Conservation (phyloP, 23 tunicate species). For the Ciona savignyi region DNA sequence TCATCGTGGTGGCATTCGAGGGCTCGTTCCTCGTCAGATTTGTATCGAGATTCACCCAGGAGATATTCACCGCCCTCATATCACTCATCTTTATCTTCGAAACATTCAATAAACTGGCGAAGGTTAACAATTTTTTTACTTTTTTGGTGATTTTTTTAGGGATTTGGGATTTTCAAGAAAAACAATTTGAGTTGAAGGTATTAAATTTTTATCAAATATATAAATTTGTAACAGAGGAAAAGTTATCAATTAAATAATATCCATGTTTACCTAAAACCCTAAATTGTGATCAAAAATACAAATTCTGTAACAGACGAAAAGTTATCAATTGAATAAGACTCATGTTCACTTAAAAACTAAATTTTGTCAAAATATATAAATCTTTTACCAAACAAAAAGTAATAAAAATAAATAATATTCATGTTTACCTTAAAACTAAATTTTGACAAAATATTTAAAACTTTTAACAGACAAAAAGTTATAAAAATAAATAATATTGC, state of each 20-base stretch:
- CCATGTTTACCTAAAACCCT: too few relatives aligned
- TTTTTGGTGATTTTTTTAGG: background rate
- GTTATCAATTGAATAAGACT: background rate
- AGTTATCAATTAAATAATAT: too few relatives aligned
- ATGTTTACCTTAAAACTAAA: too few relatives aligned
- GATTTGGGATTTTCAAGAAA: background rate
- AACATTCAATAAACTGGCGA: constrained; percentile 88
- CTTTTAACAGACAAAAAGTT: too few relatives aligned
- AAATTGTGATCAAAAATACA: too few relatives aligned
- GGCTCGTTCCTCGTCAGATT: constrained; percentile 76
- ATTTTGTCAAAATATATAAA: background rate
- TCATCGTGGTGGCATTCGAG: constrained; percentile 69
- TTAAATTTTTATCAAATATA: too few relatives aligned
- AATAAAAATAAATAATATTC: too few relatives aligned
- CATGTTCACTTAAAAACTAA: background rate
- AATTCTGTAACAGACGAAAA: background rate
- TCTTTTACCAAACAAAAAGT: too few relatives aligned
- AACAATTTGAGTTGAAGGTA: too few relatives aligned
- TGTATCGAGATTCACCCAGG: constrained; percentile 85
- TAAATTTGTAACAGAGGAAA: too few relatives aligned
- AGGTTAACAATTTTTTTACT: constrained; percentile 21
- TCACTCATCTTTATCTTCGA: constrained; percentile 92
- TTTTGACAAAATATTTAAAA: too few relatives aligned
- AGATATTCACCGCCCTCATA: constrained; percentile 92
- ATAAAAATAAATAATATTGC: too few relatives aligned